These are phyloP conservation scores for Heteropelma amictum DNA, from an alignment of 2,888 invertebrate species.

Conservation along the genomic window DNA sequence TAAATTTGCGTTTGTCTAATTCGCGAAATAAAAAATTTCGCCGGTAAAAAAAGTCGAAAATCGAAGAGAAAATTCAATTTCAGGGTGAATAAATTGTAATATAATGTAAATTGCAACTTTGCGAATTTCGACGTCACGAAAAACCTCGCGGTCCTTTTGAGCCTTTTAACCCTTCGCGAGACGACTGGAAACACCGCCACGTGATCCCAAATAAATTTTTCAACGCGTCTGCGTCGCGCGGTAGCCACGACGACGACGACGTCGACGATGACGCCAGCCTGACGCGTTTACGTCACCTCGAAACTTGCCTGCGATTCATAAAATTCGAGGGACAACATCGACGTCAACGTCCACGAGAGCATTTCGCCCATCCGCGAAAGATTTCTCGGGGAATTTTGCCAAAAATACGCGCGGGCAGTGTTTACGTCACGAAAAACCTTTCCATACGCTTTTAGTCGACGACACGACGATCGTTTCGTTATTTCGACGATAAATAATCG, in stretches of 20 bases:
- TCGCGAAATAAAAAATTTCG: no score
- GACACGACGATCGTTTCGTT: neutral
- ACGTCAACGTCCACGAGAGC: neutral
- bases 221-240: slow-evolving; percentile 58
- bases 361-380: slow-evolving; percentile 21
- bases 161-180: neutral
- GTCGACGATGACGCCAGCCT: neutral
- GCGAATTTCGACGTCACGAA: neutral
- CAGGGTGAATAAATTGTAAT: neutral
- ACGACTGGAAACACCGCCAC: slow-evolving; percentile 51
- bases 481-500: neutral
- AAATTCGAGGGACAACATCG: slow-evolving; percentile 24
- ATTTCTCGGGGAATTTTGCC: slow-evolving; percentile 30
- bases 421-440: neutral
- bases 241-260: slow-evolving; percentile 28
- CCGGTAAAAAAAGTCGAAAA: no score
- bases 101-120: neutral
- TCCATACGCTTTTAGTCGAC: neutral
- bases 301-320: slow-evolving; percentile 36
- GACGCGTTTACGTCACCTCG: slow-evolving; percentile 2
- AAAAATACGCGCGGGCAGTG: slow-evolving; percentile 32
- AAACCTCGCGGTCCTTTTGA: neutral
- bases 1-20: no score
- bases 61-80: no score
- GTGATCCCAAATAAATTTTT: slow-evolving; percentile 51